Evolutionary conservation across 2,113 vertebrate genomes (phyloP).

Genomic region (Grus americana): DNA sequence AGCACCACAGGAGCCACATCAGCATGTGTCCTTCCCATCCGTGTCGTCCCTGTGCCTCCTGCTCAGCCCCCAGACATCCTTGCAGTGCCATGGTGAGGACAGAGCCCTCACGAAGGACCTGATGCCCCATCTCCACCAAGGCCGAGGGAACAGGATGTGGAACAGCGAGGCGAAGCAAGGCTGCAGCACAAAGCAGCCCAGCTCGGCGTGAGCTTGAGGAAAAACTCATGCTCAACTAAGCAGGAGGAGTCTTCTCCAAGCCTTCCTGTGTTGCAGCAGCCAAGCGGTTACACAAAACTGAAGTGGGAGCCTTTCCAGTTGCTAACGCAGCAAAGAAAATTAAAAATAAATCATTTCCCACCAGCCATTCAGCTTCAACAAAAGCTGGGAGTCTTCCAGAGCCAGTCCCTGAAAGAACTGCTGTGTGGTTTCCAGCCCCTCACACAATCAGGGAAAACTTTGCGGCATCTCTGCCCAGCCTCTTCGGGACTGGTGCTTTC

Average conservation of each 20-base stretch:
- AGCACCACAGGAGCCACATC: not conserved
- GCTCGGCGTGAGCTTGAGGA: not conserved
- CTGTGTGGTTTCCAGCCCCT: conserved; percentile 49
- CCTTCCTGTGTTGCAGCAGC: conserved; percentile 35
- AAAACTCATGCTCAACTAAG: not conserved
- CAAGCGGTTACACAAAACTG: conserved; percentile 56
- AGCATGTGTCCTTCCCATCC: not conserved
- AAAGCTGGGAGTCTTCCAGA: conserved; percentile 60
- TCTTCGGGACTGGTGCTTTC: not conserved
- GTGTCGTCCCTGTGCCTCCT: fast-evolving
- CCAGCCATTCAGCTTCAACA: conserved; percentile 62
- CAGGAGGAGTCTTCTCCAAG: conserved; percentile 1
- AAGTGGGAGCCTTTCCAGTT: conserved; percentile 60
- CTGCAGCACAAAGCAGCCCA: not conserved
- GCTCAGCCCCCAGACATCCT: not conserved
- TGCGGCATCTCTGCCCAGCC: not conserved
- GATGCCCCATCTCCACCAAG: not conserved
- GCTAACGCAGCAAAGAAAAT: conserved; percentile 39
- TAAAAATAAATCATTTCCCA: conserved; percentile 66
- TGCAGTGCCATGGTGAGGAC: not conserved
- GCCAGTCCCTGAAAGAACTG: conserved; percentile 37
- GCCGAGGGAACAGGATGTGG: fast-evolving
- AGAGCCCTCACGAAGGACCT: not conserved
- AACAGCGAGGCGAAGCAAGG: not conserved
- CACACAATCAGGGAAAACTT: conserved; percentile 42